Base-by-base conservation (phyloP, 2,888 invertebrate genomes). In the Drosophila basisetae region DNA sequence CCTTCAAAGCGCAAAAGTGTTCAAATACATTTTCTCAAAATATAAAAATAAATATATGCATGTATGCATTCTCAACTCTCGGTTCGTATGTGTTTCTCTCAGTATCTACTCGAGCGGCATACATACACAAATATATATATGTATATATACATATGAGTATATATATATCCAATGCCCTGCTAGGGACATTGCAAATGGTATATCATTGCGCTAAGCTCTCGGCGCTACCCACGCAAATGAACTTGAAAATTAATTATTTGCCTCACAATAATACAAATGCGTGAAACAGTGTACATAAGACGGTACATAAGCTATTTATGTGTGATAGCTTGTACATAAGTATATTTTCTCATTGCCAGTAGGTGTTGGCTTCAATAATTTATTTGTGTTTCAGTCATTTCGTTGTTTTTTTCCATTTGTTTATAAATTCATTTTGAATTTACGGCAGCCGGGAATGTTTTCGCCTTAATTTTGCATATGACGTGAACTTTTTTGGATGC, bases 21-120 rank as follows among this genome's bases (percentile, higher is more conserved):
- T 81, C 71, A 70, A 84, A 85, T 73, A 81, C 68, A 77, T 83
- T 84, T 90, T 79, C 84, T 83, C 68, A 62, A 78, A 90, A 76
- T 90, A 89, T 91, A 91, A 91, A 86, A 89, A 86, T 86, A 86
- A 86, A 90, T 85, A 73, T 79, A 70, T 75, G 65, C 59, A 77
- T 60, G 30, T 75, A 47, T 68, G 58, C 68, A 60, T 59, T 62
- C 13, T 9, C 41, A 31, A n/a, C 50, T 55, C 13, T 52, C 33
- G 28, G 37, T 39, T 71, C 56, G 52, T 52, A 67, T 80, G 52
- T 73, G 55, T 64, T 59, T 61, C 67, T 58, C 43, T 74, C 55
- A 49, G 47, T 63, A 62, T 81, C 59, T 67, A n/a, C 54, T 78
- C 11, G n/a, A 56, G 16, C 30, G 22, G 13, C 47, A 22, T 22